A percentile compares a stretch with the other conserved stretches of the same genome.
These are phyloP conservation scores for Eriosoma lanigerum DNA, from an alignment of 1,140 invertebrate species.

Conservation along the genomic window DNA sequence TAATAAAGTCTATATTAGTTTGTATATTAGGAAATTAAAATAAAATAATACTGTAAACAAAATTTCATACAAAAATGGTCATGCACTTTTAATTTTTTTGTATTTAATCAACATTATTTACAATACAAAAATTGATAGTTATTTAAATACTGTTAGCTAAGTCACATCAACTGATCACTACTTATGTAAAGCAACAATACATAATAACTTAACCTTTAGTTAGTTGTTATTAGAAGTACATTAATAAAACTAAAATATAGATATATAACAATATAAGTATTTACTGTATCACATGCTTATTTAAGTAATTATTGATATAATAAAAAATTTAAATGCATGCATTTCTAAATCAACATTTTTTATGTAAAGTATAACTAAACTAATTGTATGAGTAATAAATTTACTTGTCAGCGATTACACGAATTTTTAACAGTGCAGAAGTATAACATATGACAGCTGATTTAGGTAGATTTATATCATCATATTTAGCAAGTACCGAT, in stretches of 20 bases:
- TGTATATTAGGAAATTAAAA: not conserved
- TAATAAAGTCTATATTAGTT: constrained; percentile 57
- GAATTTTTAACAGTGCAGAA: constrained; percentile 88
- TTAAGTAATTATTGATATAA: constrained; percentile 9
- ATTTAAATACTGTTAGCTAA: not conserved
- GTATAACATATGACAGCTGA: constrained; percentile 98
- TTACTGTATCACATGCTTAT: constrained; percentile 8
- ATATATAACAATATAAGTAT: not conserved
- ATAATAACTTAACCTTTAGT: not conserved
- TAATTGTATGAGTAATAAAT: constrained; percentile 54
- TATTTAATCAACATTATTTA: too few species aligned
- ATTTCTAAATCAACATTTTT: not conserved
- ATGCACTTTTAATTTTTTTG: not conserved
- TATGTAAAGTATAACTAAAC: not conserved
- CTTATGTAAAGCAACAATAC: not conserved
- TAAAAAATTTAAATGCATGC: not conserved
- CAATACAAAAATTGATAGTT: too few species aligned
- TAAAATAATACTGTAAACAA: not conserved
- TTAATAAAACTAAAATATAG: too few species aligned
- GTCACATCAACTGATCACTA: not conserved
- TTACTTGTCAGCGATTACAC: constrained; percentile 88
- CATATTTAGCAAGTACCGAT: constrained; percentile 93
- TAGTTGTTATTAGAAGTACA: not conserved
- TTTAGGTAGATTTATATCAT: constrained; percentile 93
- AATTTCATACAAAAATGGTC: too few species aligned